Percentiles rank a stretch among this genome's conserved stretches.
Evolutionary conservation across 1,140 invertebrate genomes (phyloP).

Genomic region (Wiebesia pumilae): DNA sequence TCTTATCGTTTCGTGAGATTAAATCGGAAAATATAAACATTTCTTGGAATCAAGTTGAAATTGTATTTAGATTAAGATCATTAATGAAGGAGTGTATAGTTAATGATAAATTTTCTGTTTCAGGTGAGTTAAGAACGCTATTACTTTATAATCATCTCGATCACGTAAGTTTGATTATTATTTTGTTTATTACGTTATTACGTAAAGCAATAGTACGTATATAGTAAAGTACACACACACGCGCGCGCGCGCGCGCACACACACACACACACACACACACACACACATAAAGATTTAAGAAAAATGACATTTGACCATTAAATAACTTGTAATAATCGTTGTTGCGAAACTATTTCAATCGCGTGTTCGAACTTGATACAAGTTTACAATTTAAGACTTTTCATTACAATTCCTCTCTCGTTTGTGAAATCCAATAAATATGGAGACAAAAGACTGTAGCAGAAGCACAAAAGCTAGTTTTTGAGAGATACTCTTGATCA

Average conservation of each 20-base stretch:
- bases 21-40: too few relatives aligned
- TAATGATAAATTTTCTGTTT: constrained; percentile 17
- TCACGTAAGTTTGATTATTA: constrained; percentile 6
- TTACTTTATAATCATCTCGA: neutral
- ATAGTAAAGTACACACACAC: too few relatives aligned
- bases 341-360: neutral
- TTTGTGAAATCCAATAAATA: neutral
- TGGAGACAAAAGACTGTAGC: neutral
- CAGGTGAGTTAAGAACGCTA: constrained; percentile 9
- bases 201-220: too few relatives aligned
- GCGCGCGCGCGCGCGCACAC: too few relatives aligned
- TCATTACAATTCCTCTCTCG: neutral
- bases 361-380: neutral
- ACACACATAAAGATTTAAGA: too few relatives aligned
- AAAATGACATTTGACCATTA: neutral
- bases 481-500: too few relatives aligned
- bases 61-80: too few relatives aligned
- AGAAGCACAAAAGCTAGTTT: too few relatives aligned
- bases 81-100: neutral
- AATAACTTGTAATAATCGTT: neutral
- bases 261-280: too few relatives aligned
- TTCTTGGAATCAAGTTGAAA: too few relatives aligned
- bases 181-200: neutral
- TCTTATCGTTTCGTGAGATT: too few relatives aligned
- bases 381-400: neutral